Base-by-base conservation (phyloP, 1,140 invertebrate species). In the Acromyrmex charruanus region DNA sequence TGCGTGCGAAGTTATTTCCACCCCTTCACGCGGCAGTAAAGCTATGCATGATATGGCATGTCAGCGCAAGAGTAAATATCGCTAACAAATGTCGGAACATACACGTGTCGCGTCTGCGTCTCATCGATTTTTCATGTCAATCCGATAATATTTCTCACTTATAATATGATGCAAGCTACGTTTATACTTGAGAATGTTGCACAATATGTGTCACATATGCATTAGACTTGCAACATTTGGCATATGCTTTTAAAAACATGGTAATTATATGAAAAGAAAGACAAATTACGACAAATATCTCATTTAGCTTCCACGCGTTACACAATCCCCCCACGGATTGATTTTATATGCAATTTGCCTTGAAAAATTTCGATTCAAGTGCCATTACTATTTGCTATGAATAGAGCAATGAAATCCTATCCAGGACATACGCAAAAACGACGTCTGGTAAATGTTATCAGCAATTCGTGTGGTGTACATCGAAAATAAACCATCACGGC, bases 401-500 rank as follows among this genome's bases (percentile, higher is more conserved):
- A 74, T 84, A 74, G 68, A 74, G 68, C 14, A 25, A 61, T 21
- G 69, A 59, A 51, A 75, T 75, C n/a, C 7, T 6, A n/a, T 61
- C n/a, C 25, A 84, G 53, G 69, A 74, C 53, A 74, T 28, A 25
- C 21, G 35, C 53, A 3, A 31, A 72, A 72, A 75, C 44, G 2
- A 14, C 6, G 7, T 75, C 80, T 75, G 55, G 69, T 84, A 35
- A 63, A 75, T 63, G 69, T 75, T 84, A 84, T 51, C 44, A 75
- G 16, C 16, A 35, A 71, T 71, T 18, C 18, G 18, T 35, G 21
- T 5, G 53, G 55, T 53, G n/a, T 14, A 61, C 59, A 74, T 84
- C 55, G 39, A 75, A 74, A 84, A 84, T 84, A 84, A 82, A 84
- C 69, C 25, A 74, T 74, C 51, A n/a, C 72, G 69, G 68, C 61